Base-by-base conservation (phyloP, 1,140 invertebrate genomes). In the Zaprionus nigranus region DNA sequence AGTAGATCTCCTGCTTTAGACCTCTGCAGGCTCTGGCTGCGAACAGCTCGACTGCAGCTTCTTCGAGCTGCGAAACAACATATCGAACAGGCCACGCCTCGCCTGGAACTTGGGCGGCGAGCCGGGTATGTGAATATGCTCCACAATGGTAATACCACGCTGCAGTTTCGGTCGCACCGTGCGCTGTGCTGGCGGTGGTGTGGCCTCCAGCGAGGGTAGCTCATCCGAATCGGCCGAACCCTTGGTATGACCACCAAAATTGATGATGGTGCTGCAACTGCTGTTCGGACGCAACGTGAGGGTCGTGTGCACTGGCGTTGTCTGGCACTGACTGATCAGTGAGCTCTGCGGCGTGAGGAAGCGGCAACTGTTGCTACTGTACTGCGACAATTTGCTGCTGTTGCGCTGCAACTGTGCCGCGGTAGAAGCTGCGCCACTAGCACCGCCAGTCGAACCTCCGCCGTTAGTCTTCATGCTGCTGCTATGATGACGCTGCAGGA, bases 181-280 rank as follows among this genome's bases (percentile, higher is more conserved):
- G 4, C 62, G 56, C 11, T 57, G 43, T 1, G 56, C 53, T 9
- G 65, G 70, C 38, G 75, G 71, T 0, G 87, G 82, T 12, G 83
- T 69, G 11, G 79, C 58, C 6, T 75, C 72, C 46, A 81, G 36
- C 5, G 62, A 67, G 26, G 79, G 70, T 28, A 56, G 46, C n/a
- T 90, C 87, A n/a, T 90, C 85, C 7, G 85, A 82, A 13, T 81
- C 78, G 5, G 76, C 75, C 2, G 85, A 85, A 4, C 75, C 60
- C n/a, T 70, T 69, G 22, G 58, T 49, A 2, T 69, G 54, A 0
- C 59, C 67, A 1, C 81, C 79, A 22, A 92, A 92, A 22, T 92
- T 92, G n/a, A 92, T 91, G 76, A 92, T 91, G 40, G 91, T 92
- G 64, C 87, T 86, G 75, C 91, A 92, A 67, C 91, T 91, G 77